Evolutionary conservation across 1,140 invertebrate genomes (phyloP), one percentile per base, ranked within the genome.

Genomic region (Cydia strobilella): DNA sequence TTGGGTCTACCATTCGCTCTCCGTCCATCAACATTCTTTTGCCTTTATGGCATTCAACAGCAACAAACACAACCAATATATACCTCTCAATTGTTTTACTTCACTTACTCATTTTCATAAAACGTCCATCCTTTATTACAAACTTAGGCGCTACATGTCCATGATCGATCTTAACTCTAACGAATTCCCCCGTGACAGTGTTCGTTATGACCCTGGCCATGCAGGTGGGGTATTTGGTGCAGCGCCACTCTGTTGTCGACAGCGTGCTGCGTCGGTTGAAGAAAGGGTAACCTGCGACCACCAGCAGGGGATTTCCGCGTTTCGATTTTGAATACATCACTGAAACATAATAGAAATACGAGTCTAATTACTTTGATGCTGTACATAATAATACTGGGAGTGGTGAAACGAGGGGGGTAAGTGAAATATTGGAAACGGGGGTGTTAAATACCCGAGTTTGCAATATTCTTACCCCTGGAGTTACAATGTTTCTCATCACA

Each of bases 151-250:
- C 20, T 18, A 18, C 15, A 10, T 69, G 65, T 35, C n/a, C 31
- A 35, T 69, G 65, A 18, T 18, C 3, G 15, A 42, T 35, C 65
- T 10, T 35, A 18, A 18, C n/a, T 9, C 9, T 31, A 15, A 35
- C 15, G 1, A 69, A 35, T 12, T 69, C 27, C 15, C 65, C n/a
- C 1, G 65, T 69, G 2, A 18, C 9, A 9, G n/a, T 10, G n/a
- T 12, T 35, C 5, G 65, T 39, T 2, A 69, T 35, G 65, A 69
- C 65, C 35, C 27, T 18, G n/a, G 65, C 65, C 15, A 39, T 35
- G 27, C 65, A 69, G 15, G 15, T 4, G 27, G 65, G 65, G 23
- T 69, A 69, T 3, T 35, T 69, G 65, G 65, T 69, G n/a, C 65
- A 69, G n/a, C 65, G 65, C 65, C 65, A 69, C 31, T 69, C 65